Evolutionary conservation across 2,113 vertebrate species (phyloP), one percentile per base, ranked within the genome.

Genomic region (Edolisoma coerulescens): DNA sequence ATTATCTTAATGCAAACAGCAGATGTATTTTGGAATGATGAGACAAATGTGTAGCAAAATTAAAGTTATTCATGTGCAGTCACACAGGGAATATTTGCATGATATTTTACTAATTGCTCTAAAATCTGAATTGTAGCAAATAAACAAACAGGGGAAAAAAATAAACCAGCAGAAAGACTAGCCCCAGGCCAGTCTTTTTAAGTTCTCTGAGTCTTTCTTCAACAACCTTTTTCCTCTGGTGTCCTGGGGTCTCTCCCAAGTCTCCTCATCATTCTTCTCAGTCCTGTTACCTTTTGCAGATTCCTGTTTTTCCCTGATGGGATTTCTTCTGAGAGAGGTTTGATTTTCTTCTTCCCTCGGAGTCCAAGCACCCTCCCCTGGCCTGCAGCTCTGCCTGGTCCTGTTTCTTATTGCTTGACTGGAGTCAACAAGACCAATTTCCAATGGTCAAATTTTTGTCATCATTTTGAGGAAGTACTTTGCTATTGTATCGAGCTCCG

Each of bases 21-120:
- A 98, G 97, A 98, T 98, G 97, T 96, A 98, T 97, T 97, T 97
- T 52, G 41, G 95, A 97, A 94, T 8, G 47, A 95, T 2, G 75
- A 98, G 96, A 98, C 97, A 97, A 98, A 98, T 95, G 96, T 96
- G 98, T 93, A 90, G 83, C 14, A 54, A 96, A 98, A 97, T 97
- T 97, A 85, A 97, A 98, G 92, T 97, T 98, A 97, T 97, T 97
- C 96, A 96, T 97, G 97, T 97, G 95, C 91, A 98, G 96, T 96
- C 98, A 98, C 97, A 96, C 93, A 97, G 97, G 97, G 98, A 98
- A 97, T 98, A 98, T 98, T 98, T 98, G 98, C 97, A 98, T 97
- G 98, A 97, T 98, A 98, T 97, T 98, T 98, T 95, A 95, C 96
- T 98, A 98, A 98, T 98, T 98, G 94, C 96, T 98, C 95, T 89